Conservation (phyloP, 2,888 invertebrate species). For the Drosophila silvestris region DNA sequence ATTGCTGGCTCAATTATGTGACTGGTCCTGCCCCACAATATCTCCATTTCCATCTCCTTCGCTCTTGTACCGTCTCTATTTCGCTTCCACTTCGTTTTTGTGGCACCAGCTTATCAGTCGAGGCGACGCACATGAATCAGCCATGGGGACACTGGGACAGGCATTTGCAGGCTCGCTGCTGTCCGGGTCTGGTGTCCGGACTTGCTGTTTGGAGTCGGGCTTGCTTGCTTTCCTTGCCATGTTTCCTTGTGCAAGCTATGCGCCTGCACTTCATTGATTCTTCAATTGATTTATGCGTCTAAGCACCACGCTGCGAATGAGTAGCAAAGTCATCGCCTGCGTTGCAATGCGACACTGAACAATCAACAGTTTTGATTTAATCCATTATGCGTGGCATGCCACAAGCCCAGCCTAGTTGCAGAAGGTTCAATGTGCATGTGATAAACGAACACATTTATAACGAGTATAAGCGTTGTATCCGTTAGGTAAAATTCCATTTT, state of each 20-base stretch:
- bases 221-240: constrained; percentile 2
- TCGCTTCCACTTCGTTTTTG: constrained; percentile 18
- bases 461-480: neutral
- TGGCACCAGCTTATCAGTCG: constrained; percentile 55
- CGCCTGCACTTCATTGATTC: constrained; percentile 70
- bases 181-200: constrained; percentile 1
- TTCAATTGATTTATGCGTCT: constrained; percentile 69
- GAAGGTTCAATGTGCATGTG: constrained; percentile 3
- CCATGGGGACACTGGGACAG: constrained; percentile 30
- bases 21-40: constrained; percentile 21
- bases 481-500: neutral
- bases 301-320: constrained; percentile 40
- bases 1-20: constrained; percentile 69
- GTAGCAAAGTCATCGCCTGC: constrained; percentile 44
- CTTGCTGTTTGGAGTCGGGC: neutral
- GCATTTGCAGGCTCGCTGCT: constrained; percentile 45
- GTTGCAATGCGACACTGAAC: constrained; percentile 45
- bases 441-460: neutral
- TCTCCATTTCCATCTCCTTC: neutral
- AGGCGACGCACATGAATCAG: constrained; percentile 57
- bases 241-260: constrained; percentile 26
- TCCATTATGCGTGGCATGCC: constrained; percentile 36
- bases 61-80: neutral
- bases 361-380: constrained; percentile 43
- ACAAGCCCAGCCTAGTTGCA: constrained; percentile 7